Conservation (phyloP, 2,888 invertebrate species). For the Cerceris rybyensis region DNA sequence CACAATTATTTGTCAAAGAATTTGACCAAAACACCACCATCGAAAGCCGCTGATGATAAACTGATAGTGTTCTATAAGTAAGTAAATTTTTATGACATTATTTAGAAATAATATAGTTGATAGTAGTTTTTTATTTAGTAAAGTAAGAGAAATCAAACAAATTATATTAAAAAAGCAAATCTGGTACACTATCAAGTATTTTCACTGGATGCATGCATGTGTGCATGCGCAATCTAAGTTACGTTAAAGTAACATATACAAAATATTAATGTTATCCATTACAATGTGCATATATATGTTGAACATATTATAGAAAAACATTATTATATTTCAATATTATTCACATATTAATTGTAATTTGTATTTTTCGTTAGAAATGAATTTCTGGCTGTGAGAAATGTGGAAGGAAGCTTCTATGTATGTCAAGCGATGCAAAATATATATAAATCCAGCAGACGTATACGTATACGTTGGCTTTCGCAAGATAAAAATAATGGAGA, state of each 20-base stretch:
- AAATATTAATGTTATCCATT: slow-evolving; percentile 9
- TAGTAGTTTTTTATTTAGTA: slow-evolving; percentile 15
- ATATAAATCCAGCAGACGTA: slow-evolving; percentile 91
- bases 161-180: too few species aligned
- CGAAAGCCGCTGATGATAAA: slow-evolving; percentile 87
- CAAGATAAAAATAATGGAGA: slow-evolving; percentile 88
- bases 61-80: slow-evolving; percentile 94
- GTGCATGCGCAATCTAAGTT: background rate
- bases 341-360: slow-evolving; percentile 36
- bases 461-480: slow-evolving; percentile 95
- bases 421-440: slow-evolving; percentile 96
- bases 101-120: slow-evolving; percentile 13
- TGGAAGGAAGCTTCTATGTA: slow-evolving; percentile 93
- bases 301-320: background rate
- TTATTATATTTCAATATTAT: slow-evolving; percentile 1
- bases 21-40: slow-evolving; percentile 85
- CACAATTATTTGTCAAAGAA: slow-evolving; percentile 87
- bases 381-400: slow-evolving; percentile 95
- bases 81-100: slow-evolving; percentile 68
- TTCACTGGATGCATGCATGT: background rate
- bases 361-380: slow-evolving; percentile 86
- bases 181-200: background rate
- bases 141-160: too few species aligned
- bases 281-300: slow-evolving; percentile 7
- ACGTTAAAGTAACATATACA: slow-evolving; percentile 6